These are phyloP conservation scores for Vulpes vulpes DNA, from an alignment of 2,113 vertebrate genomes.

Conservation along the genomic window DNA sequence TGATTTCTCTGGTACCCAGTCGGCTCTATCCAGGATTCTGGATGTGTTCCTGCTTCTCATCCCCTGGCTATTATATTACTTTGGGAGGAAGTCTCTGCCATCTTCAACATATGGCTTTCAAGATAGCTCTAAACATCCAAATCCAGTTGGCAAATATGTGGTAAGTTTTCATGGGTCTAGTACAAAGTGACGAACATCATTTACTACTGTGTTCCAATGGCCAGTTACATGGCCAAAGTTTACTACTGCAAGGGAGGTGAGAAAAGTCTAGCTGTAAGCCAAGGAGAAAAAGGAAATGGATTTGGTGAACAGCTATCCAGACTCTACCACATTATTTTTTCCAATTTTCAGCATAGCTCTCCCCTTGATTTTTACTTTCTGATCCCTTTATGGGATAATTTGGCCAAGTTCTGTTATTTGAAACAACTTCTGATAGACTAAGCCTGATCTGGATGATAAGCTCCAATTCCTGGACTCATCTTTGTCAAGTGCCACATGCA, in stretches of 20 bases:
- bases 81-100: background rate
- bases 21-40: background rate
- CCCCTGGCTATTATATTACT: background rate
- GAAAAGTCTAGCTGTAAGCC: background rate
- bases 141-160: background rate
- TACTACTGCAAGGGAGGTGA: background rate
- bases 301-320: background rate
- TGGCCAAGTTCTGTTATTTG: background rate
- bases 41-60: background rate
- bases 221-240: background rate
- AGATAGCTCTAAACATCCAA: background rate
- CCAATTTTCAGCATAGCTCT: background rate
- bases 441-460: background rate
- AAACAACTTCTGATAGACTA: background rate
- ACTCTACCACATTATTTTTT: background rate
- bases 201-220: background rate
- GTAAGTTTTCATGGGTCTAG: background rate
- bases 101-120: background rate
- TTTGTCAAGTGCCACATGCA: background rate
- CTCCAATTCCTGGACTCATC: background rate
- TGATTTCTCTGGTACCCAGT: background rate
- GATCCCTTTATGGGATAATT: background rate
- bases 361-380: background rate
- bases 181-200: background rate
- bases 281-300: background rate